Conservation (phyloP, 2,113 vertebrate genomes). For the Brachyistius frenatus region DNA sequence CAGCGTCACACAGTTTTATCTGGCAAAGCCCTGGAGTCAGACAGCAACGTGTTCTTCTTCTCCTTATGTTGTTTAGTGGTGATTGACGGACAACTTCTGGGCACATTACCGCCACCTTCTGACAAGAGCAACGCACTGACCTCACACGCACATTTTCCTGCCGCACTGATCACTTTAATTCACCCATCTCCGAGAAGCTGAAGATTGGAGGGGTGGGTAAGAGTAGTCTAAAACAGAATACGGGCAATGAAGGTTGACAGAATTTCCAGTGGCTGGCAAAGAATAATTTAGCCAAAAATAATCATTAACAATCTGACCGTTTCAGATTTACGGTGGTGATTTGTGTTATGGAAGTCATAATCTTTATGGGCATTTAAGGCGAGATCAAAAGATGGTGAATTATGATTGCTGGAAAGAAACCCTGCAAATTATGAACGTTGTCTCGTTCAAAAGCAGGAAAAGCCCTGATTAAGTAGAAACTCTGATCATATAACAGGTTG, state of each 20-base stretch:
- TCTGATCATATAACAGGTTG: not conserved
- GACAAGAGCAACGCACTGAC: not conserved
- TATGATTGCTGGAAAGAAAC: conserved; percentile 5
- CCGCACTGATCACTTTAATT: conserved; percentile 1
- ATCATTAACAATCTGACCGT: conserved; percentile 20
- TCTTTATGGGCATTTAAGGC: conserved; percentile 15
- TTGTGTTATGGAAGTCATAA: conserved; percentile 9
- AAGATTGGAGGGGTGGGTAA: conserved; percentile 2
- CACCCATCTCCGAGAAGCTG: not conserved
- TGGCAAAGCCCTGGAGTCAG: too few relatives aligned
- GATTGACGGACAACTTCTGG: too few relatives aligned
- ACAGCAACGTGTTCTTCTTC: too few relatives aligned
- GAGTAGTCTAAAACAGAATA: not conserved
- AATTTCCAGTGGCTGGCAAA: conserved; percentile 22
- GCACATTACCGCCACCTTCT: too few relatives aligned
- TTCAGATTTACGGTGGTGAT: conserved; percentile 14
- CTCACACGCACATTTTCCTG: not conserved
- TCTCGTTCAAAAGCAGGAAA: not conserved
- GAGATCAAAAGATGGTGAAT: conserved; percentile 1
- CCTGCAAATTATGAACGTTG: not conserved
- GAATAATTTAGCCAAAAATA: not conserved
- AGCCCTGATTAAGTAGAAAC: not conserved
- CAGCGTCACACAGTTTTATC: too few relatives aligned
- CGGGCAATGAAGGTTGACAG: not conserved
- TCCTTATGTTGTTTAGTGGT: too few relatives aligned